Conservation (phyloP, 92 coral and sea anemone genomes). For the Pocillopora meandrina region DNA sequence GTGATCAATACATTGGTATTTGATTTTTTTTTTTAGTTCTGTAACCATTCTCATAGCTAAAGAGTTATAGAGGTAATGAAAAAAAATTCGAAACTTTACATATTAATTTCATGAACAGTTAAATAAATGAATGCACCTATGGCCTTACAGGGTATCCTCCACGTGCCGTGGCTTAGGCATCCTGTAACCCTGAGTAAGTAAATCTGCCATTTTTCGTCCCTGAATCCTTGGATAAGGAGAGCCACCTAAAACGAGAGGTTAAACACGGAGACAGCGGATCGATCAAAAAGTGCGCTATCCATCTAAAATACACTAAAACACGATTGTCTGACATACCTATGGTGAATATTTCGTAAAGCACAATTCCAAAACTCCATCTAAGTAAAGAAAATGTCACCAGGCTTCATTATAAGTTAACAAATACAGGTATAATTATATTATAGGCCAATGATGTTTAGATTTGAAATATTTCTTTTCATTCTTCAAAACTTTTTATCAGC, state of each 20-base stretch:
- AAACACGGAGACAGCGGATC: background rate
- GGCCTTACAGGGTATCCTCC: conserved; percentile 68
- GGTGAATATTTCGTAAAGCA: conserved; percentile 73
- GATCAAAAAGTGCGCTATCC: conserved; percentile 61
- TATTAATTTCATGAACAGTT: too few relatives aligned
- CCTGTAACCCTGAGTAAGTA: conserved; percentile 68
- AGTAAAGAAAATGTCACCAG: background rate
- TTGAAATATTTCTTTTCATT: too few relatives aligned
- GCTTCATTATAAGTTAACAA: background rate
- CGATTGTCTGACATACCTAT: conserved; percentile 42
- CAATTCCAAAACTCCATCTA: conserved; percentile 79
- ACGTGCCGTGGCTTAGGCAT: conserved; percentile 78
- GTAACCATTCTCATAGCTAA: background rate
- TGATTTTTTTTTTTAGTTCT: background rate
- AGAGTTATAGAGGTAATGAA: background rate
- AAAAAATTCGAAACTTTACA: too few relatives aligned
- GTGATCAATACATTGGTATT: background rate
- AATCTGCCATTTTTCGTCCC: conserved; percentile 45
- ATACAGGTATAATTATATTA: too few relatives aligned
- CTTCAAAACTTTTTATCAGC: too few relatives aligned
- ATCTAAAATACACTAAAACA: background rate
- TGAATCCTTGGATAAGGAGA: conserved; percentile 63
- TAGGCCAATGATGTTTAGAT: too few relatives aligned
- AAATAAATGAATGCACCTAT: too few relatives aligned
- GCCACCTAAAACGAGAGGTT: conserved; percentile 52